Conservation (phyloP, 2,113 vertebrate genomes). For the Cacatua alba region DNA sequence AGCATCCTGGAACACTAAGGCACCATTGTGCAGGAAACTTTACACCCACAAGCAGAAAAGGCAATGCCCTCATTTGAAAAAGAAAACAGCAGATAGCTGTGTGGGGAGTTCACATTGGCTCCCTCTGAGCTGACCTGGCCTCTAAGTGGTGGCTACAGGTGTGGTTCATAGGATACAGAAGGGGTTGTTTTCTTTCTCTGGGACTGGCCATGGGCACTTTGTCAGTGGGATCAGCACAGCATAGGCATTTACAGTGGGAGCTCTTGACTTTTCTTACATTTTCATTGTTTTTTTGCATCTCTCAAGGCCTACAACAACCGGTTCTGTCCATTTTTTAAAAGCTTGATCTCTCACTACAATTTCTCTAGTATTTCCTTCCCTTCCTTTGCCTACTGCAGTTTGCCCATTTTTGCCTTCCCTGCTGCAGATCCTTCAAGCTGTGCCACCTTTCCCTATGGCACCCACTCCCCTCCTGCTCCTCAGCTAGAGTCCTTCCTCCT, state of each 20-base stretch:
- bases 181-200: not conserved
- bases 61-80: not conserved
- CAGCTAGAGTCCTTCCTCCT: not conserved
- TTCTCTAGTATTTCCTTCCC: not conserved
- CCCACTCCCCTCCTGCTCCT: not conserved
- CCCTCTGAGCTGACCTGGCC: not conserved
- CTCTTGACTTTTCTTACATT: not conserved
- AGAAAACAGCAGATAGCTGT: not conserved
- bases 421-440: not conserved
- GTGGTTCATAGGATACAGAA: not conserved
- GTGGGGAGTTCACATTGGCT: not conserved
- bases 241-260: not conserved
- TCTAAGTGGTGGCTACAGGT: not conserved
- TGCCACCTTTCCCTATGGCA: not conserved
- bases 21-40: not conserved
- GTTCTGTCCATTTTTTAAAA: not conserved
- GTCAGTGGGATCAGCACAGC: not conserved
- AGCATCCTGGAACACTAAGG: not conserved
- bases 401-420: not conserved
- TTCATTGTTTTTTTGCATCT: not conserved
- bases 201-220: not conserved
- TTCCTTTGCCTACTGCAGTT: not conserved
- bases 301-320: not conserved
- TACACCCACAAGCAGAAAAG: not conserved
- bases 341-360: not conserved